Base-by-base conservation (phyloP, 2,888 invertebrate genomes). In the Melolontha melolontha region DNA sequence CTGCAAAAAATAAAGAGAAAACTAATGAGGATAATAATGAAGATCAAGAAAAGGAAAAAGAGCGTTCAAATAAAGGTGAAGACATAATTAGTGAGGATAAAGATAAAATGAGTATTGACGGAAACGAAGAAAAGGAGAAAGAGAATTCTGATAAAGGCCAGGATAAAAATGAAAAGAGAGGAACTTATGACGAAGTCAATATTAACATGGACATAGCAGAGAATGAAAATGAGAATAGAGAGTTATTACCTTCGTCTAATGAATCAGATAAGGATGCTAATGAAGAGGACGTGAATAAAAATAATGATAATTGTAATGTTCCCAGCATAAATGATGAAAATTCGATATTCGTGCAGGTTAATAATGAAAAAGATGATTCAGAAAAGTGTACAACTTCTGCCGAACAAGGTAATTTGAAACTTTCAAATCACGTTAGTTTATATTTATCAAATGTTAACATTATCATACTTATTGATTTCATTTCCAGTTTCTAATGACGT, bases 281-380 rank as follows among this genome's bases (percentile, higher is more conserved):
- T 57, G 79, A 79, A 57, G 79, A 75, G 52, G 50, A 54, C 70
- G 74, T 75, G 0, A 77, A 77, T 64, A 72, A 77, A 12, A 74
- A 74, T 55, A 70, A 77, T 17, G 74, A 78, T 7, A 73, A 76
- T 40, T 69, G 67, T 0, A 74, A 47, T 62, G 66, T 66, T 40
- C 57, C 62, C 29, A 70, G 67, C 17, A 62, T 66, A n/a, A 47
- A 59, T 50, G 67, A 67, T 42, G 73, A 72, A 66, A 72, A 72
- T 66, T 69, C 74, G 29, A 67, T 73, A 47, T 74, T 75, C 67
- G 75, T 72, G 2, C 74, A 75, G 47, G 73, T 74, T 10, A 69
- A 62, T 29, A 69, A 71, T 44, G 70, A 73, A 64, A 72, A 70
- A 29, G 72, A 73, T 8, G 70, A 66, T 59, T 29, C 22, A 29